These are phyloP conservation scores for Octopus bimaculoides DNA, from an alignment of 1,140 invertebrate genomes.

Conservation along the genomic window DNA sequence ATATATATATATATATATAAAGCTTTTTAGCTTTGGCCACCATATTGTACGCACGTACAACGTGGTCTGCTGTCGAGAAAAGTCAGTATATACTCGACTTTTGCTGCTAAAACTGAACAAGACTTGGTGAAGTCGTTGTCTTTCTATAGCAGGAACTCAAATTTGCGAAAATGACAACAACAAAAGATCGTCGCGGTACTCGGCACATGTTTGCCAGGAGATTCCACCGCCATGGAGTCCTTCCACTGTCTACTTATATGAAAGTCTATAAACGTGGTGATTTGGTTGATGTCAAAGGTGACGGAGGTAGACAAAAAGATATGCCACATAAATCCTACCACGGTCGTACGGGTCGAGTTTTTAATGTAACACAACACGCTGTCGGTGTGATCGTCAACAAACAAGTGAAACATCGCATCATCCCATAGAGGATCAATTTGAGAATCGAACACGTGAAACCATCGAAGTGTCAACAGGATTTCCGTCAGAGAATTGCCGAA, in stretches of 20 bases:
- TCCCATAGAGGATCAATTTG: slow-evolving; percentile 94
- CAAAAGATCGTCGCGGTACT: slow-evolving; percentile 96
- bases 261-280: slow-evolving; percentile 97
- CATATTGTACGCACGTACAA: too few species aligned
- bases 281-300: slow-evolving; percentile 98
- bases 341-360: slow-evolving; percentile 96
- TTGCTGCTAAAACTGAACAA: too few species aligned
- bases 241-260: slow-evolving; percentile 94
- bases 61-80: too few species aligned
- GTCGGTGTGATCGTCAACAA: slow-evolving; percentile 99
- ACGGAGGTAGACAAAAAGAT: slow-evolving; percentile 98
- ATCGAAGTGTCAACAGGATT: slow-evolving; percentile 95
- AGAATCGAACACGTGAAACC: slow-evolving; percentile 96
- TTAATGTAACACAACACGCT: slow-evolving; percentile 95
- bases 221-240: slow-evolving; percentile 92
- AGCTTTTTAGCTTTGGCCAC: too few species aligned
- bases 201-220: slow-evolving; percentile 93
- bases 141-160: too few species aligned
- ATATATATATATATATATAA: too few species aligned
- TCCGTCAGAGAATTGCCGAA: slow-evolving; percentile 86
- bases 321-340: slow-evolving; percentile 99
- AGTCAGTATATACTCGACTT: too few species aligned
- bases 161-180: slow-evolving; percentile 83
- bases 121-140: too few species aligned
- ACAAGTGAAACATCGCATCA: slow-evolving; percentile 77